Percentiles rank a stretch among this genome's conserved stretches.
Evolutionary conservation across 2,113 vertebrate species (phyloP).

Genomic region (Neomonachus schauinslandi): DNA sequence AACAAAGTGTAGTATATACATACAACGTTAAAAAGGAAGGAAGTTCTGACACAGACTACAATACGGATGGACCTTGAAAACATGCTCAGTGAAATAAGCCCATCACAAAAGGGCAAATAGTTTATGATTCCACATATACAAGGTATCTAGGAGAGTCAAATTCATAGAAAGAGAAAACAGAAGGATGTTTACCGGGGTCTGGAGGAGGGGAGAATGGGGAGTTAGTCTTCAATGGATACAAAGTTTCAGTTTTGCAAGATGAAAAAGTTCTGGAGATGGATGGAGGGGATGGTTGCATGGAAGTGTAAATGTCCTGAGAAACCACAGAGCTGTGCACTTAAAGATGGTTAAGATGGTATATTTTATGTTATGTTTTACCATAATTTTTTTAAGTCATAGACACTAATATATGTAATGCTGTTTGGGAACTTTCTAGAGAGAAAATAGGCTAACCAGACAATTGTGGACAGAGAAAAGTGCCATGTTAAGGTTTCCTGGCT

Average conservation of each 20-base stretch:
- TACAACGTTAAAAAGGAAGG: not conserved
- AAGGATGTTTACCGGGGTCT: not conserved
- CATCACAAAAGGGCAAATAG: not conserved
- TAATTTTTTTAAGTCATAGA: not conserved
- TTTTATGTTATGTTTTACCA: not conserved
- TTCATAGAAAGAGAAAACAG: not conserved
- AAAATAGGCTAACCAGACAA: not conserved
- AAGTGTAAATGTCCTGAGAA: not conserved
- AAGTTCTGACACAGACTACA: not conserved
- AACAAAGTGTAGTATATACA: no score
- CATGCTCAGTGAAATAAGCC: not conserved
- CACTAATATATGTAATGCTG: not conserved
- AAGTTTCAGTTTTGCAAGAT: not conserved
- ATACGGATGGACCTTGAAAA: not conserved
- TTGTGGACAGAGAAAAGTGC: not conserved
- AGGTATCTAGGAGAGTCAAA: not conserved
- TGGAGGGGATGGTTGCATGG: not conserved
- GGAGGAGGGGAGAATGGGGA: rapidly evolving
- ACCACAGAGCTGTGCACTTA: not conserved
- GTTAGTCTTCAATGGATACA: not conserved
- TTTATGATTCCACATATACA: not conserved
- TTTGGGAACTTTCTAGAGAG: not conserved
- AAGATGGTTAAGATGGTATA: not conserved
- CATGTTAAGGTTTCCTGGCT: not conserved
- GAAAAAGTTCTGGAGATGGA: not conserved